These are phyloP conservation scores for Clivina fossor DNA, from an alignment of 2,888 invertebrate genomes.

Conservation along the genomic window DNA sequence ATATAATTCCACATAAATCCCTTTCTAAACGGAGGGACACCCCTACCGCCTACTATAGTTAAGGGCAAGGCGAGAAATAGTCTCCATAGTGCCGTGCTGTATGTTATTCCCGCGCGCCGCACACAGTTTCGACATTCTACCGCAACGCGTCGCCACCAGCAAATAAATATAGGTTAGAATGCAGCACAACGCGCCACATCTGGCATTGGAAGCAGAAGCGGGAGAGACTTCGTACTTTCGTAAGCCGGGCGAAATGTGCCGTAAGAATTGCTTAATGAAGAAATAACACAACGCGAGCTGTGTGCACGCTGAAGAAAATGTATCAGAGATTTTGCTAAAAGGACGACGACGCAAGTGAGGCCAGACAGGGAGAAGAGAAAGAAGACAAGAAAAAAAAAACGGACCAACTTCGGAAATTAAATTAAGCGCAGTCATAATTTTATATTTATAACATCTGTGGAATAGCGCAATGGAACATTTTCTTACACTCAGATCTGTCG, in stretches of 20 bases:
- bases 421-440: constrained; percentile 46
- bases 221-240: constrained; percentile 8
- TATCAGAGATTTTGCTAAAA: constrained; percentile 45
- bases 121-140: not conserved
- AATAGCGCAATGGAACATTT: too few species aligned
- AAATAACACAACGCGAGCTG: constrained; percentile 45
- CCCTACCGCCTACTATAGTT: not conserved
- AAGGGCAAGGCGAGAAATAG: not conserved
- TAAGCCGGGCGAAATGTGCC: constrained; percentile 37
- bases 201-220: constrained; percentile 29
- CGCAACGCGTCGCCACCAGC: not conserved
- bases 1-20: constrained; percentile 19
- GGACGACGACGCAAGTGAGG: too few species aligned
- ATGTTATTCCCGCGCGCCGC: not conserved
- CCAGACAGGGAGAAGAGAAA: constrained; percentile 37
- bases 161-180: constrained; percentile 40
- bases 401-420: constrained; percentile 44
- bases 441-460: constrained; percentile 47
- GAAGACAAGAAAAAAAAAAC: constrained; percentile 15
- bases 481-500: too few species aligned
- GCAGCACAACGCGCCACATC: constrained; percentile 42
- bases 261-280: constrained; percentile 46
- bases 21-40: constrained; percentile 14
- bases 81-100: not conserved
- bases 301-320: constrained; percentile 43